Evolutionary conservation across 1,140 invertebrate species (phyloP).

Genomic region (Neodiprion pinetum): DNA sequence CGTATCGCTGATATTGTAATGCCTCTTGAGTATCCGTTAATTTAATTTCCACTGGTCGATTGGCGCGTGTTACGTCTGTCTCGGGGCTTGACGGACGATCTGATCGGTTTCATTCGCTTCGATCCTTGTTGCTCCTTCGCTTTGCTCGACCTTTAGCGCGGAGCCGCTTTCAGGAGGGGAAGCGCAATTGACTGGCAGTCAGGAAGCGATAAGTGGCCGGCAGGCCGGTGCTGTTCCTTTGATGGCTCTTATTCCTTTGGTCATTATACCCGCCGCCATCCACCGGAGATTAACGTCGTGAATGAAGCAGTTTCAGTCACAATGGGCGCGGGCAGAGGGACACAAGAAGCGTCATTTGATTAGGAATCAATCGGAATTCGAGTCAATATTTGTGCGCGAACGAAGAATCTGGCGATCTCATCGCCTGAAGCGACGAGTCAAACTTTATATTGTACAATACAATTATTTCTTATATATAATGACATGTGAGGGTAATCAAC

Average conservation of each 20-base stretch:
- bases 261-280: slow-evolving; percentile 4
- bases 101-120: not conserved
- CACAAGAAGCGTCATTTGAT: not conserved
- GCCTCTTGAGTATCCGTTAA: not conserved
- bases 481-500: too few species aligned
- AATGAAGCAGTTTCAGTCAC: slow-evolving; percentile 1
- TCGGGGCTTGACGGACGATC: not conserved
- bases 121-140: not conserved
- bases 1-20: too few species aligned
- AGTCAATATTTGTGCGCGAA: not conserved
- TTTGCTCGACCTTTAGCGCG: not conserved
- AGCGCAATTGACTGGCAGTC: not conserved
- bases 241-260: slow-evolving; percentile 1
- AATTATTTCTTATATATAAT: too few species aligned
- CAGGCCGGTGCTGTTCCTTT: not conserved
- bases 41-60: not conserved
- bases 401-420: too few species aligned
- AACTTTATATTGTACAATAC: too few species aligned
- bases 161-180: not conserved
- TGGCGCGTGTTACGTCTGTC: not conserved
- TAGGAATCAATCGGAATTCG: not conserved
- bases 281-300: not conserved
- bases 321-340: not conserved
- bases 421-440: too few species aligned
- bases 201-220: slow-evolving; percentile 2